These are phyloP conservation scores for Acanthoscelides obtectus DNA, from an alignment of 2,888 invertebrate genomes.

Conservation along the genomic window DNA sequence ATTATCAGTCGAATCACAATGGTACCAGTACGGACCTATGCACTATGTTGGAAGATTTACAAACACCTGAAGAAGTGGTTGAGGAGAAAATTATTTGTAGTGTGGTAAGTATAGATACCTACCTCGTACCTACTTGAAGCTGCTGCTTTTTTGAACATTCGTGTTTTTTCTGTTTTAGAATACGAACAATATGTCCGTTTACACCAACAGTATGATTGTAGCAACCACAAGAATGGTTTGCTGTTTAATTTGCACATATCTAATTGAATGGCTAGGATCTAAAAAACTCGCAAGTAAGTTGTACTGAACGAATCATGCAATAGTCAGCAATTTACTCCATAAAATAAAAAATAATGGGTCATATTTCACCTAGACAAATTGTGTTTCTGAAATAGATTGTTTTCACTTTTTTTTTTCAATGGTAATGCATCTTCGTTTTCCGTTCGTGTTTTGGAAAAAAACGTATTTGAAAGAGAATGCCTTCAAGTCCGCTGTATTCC, in stretches of 20 bases:
- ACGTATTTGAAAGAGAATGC: no score
- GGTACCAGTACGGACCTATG: slow-evolving; percentile 44
- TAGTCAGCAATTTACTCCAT: no score
- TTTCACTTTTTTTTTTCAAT: no score
- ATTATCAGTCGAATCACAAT: slow-evolving; percentile 31
- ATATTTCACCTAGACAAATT: no score
- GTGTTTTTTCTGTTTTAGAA: slow-evolving; percentile 23
- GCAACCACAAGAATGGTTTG: slow-evolving; percentile 58
- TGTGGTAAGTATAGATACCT: slow-evolving; percentile 13
- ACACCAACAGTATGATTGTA: slow-evolving; percentile 65
- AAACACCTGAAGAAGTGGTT: slow-evolving; percentile 4
- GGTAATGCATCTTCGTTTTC: no score
- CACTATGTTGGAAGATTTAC: slow-evolving; percentile 45
- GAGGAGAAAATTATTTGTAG: slow-evolving; percentile 19
- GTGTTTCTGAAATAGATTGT: no score
- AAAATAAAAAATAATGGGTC: no score
- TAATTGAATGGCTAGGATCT: slow-evolving; percentile 52
- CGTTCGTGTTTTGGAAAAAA: no score
- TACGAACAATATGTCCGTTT: slow-evolving; percentile 47
- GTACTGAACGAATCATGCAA: no score
- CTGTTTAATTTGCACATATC: slow-evolving; percentile 56
- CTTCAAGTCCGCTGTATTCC: no score
- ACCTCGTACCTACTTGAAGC: neutral
- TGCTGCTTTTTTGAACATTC: neutral
- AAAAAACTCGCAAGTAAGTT: slow-evolving; percentile 52